Evolutionary conservation across 2,888 invertebrate species (phyloP).

Genomic region (Agrypnus murinus): DNA sequence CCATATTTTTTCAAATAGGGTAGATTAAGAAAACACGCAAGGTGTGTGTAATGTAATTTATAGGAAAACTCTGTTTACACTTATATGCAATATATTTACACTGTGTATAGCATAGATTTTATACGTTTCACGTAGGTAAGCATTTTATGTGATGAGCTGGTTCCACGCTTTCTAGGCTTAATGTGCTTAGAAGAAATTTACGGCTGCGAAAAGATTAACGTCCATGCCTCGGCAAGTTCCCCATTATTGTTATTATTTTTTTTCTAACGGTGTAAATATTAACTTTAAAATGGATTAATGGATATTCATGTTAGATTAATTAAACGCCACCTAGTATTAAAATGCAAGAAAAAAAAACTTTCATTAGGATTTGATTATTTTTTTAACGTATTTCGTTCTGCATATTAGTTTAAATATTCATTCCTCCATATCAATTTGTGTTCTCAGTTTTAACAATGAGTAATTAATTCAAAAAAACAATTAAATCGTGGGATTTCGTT

Average conservation of each 20-base stretch:
- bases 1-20: slow-evolving; percentile 31
- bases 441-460: slow-evolving; percentile 1
- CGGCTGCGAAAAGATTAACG: slow-evolving; percentile 9
- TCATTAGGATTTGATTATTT: no score
- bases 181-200: slow-evolving; percentile 10
- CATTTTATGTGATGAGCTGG: slow-evolving; percentile 6
- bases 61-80: slow-evolving; percentile 5
- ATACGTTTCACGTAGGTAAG: slow-evolving; percentile 2
- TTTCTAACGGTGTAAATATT: slow-evolving; percentile 3
- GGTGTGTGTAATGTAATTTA: slow-evolving; percentile 22
- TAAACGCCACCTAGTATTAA: neutral
- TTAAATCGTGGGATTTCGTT: slow-evolving; percentile 6
- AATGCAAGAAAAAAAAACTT: no score
- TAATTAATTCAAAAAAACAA: slow-evolving; percentile 16
- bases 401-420: no score
- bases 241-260: neutral
- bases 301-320: neutral
- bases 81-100: slow-evolving; percentile 7
- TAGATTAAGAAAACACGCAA: slow-evolving; percentile 26
- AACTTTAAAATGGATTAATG: slow-evolving; percentile 1
- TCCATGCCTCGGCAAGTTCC: neutral
- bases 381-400: no score
- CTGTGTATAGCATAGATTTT: neutral
- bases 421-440: neutral
- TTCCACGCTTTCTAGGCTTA: slow-evolving; percentile 26